Evolutionary conservation across 2,113 vertebrate genomes (phyloP).

Genomic region (Rhabdornis inornatus): DNA sequence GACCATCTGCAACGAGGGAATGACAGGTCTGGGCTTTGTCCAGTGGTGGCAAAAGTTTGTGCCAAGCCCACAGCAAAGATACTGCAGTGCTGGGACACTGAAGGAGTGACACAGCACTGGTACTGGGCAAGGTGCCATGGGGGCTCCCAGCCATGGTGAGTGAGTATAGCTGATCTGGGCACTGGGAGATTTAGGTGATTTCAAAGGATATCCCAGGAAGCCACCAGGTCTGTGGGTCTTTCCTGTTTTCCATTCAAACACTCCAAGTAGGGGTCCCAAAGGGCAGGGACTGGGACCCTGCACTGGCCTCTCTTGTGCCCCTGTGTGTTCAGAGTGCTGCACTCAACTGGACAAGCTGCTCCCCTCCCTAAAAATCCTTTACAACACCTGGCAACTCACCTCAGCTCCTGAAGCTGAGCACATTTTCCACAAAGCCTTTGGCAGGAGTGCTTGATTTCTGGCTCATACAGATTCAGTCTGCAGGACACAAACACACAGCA

Average conservation of each 20-base stretch:
- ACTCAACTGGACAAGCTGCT: neutral
- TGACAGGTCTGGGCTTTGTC: neutral
- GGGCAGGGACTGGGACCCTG: neutral
- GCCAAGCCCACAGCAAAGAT: neutral
- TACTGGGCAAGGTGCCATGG: neutral
- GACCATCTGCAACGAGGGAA: constrained; percentile 58
- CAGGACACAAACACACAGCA: neutral
- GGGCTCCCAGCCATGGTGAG: neutral
- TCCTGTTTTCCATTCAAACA: neutral
- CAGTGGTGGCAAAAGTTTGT: neutral
- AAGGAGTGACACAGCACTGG: neutral
- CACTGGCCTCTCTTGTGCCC: neutral
- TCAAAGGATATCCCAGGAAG: neutral
- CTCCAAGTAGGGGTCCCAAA: neutral
- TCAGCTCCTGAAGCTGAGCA: constrained; percentile 71
- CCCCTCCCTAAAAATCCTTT: neutral
- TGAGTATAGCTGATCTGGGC: neutral
- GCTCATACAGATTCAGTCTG: constrained; percentile 71
- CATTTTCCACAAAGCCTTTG: constrained; percentile 54
- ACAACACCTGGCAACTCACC: constrained; percentile 65
- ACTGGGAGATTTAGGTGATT: neutral
- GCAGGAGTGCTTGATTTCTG: constrained; percentile 30
- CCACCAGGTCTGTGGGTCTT: neutral
- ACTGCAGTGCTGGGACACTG: neutral
- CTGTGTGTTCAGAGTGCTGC: neutral